Conservation (phyloP, 2,797 vertebrate species). For the Lepilemur ruficaudatus region DNA sequence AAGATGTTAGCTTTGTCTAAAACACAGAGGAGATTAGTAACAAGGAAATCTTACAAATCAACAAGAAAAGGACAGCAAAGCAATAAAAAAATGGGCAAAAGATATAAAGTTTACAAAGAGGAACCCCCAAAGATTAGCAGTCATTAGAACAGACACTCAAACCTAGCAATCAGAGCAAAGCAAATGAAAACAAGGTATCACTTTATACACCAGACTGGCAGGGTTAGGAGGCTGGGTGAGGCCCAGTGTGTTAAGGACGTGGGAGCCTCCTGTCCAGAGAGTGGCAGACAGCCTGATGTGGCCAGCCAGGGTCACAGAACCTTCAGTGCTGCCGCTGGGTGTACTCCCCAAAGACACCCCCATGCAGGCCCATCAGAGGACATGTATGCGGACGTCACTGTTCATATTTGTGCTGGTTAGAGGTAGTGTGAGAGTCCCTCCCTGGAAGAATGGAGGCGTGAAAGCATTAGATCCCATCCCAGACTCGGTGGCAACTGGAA, state of each 20-base stretch:
- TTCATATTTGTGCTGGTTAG: neutral
- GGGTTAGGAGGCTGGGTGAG: neutral
- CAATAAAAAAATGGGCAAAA: conserved; percentile 4
- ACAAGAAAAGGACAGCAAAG: neutral
- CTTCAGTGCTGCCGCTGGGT: neutral
- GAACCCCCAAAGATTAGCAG: neutral
- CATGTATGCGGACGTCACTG: too few species aligned
- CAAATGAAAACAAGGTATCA: neutral
- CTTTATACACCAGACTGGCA: neutral
- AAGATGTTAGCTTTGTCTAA: neutral
- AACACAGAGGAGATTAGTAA: neutral
- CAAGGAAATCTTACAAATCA: neutral
- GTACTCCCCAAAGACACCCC: neutral
- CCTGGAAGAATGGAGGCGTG: neutral
- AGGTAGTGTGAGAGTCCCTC: neutral
- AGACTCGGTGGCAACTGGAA: neutral
- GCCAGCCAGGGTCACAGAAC: neutral
- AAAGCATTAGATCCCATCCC: neutral
- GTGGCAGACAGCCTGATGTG: neutral
- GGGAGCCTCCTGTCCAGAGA: neutral
- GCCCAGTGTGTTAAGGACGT: neutral
- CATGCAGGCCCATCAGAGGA: neutral
- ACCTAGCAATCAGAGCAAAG: neutral
- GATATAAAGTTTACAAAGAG: neutral
- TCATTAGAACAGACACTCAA: neutral